Evolutionary conservation across 92 coral and sea anemone genomes (phyloP).

Genomic region (Heteractis magnifica): DNA sequence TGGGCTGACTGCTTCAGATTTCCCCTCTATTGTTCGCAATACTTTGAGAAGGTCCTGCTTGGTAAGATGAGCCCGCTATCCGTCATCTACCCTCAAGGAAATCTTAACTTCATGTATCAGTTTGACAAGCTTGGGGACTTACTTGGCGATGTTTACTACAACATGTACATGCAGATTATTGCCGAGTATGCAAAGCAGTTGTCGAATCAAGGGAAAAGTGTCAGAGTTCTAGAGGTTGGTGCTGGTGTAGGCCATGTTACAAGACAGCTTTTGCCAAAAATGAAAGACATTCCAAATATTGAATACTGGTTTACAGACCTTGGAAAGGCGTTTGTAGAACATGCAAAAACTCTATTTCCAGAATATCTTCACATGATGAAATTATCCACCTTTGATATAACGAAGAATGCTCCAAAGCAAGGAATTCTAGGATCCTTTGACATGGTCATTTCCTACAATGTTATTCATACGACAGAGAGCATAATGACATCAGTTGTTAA

Average conservation of each 20-base stretch:
- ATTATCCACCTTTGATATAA: slow-evolving; percentile 1
- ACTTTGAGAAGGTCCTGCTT: not conserved
- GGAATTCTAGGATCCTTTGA: not conserved
- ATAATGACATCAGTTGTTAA: not conserved
- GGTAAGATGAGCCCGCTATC: slow-evolving; percentile 3
- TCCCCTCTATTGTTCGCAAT: slow-evolving; percentile 1
- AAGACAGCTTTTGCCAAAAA: slow-evolving; percentile 4
- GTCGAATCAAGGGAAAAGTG: not conserved
- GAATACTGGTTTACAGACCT: slow-evolving; percentile 6
- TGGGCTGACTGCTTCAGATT: slow-evolving; percentile 10
- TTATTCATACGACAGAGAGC: slow-evolving; percentile 4
- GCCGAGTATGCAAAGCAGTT: slow-evolving; percentile 8
- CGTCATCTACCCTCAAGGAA: slow-evolving; percentile 6
- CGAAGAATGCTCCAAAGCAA: not conserved
- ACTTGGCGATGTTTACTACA: slow-evolving; percentile 16
- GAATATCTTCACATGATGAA: slow-evolving; percentile 12
- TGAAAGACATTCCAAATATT: slow-evolving; percentile 3
- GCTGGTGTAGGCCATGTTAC: slow-evolving; percentile 9
- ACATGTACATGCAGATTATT: slow-evolving; percentile 5
- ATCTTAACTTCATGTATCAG: slow-evolving; percentile 9
- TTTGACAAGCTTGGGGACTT: slow-evolving; percentile 11
- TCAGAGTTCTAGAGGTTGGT: slow-evolving; percentile 8
- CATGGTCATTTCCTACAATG: slow-evolving; percentile 3
- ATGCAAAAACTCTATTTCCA: not conserved
- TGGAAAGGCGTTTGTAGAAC: slow-evolving; percentile 7